A percentile compares a stretch with the other conserved stretches of the same genome.
These are phyloP conservation scores for Mormyrops boulengeri DNA, from an alignment of 2,797 vertebrate species.

Conservation along the genomic window DNA sequence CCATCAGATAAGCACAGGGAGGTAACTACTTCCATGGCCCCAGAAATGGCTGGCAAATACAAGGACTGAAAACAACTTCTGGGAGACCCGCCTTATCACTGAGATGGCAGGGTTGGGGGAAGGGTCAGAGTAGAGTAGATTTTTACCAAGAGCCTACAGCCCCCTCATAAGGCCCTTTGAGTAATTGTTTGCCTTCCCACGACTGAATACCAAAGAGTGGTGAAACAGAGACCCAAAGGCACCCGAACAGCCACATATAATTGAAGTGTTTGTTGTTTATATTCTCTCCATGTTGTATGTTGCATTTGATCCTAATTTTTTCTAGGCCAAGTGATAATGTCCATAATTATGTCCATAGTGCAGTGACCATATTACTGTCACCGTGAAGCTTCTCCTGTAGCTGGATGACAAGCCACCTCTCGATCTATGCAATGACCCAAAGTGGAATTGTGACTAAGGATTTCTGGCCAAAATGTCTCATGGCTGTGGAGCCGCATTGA, in stretches of 20 bases:
- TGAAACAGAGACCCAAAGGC: not conserved
- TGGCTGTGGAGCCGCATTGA: not conserved
- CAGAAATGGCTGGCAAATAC: not conserved
- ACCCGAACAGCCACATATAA: not conserved
- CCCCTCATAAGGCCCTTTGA: not conserved
- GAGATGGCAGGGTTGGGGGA: not conserved
- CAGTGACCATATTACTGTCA: not conserved
- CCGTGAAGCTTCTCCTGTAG: not conserved
- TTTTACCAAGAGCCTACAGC: not conserved
- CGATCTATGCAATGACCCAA: not conserved
- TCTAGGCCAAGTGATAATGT: not conserved
- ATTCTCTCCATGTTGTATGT: not conserved
- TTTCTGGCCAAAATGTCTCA: slow-evolving; percentile 4
- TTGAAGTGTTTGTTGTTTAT: not conserved
- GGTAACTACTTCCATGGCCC: not conserved
- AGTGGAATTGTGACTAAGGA: not conserved
- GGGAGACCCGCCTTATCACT: not conserved
- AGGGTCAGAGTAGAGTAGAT: not conserved
- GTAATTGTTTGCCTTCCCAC: not conserved
- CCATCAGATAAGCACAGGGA: not conserved
- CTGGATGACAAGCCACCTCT: not conserved
- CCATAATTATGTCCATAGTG: not conserved
- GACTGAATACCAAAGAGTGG: not conserved
- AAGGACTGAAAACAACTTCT: not conserved
- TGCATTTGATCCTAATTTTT: not conserved